These are phyloP conservation scores for Sebastes minor DNA, from an alignment of 2,797 vertebrate genomes.

Conservation along the genomic window DNA sequence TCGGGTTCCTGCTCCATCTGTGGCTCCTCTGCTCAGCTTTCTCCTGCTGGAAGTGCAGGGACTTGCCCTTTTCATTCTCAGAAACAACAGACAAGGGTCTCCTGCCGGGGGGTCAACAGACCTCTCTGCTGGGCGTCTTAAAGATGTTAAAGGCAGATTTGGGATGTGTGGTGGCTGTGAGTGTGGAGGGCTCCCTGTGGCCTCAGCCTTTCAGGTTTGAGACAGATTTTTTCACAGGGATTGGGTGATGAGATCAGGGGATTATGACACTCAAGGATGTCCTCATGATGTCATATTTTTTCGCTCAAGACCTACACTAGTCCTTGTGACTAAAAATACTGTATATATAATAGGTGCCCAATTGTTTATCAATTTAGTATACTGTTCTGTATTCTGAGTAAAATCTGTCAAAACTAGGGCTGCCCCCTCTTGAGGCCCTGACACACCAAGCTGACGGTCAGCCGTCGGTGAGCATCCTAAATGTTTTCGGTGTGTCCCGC, in stretches of 20 bases:
- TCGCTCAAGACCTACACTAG: not conserved
- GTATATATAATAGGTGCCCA: not conserved
- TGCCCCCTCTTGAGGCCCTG: no score
- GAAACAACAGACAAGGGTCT: constrained; percentile 77
- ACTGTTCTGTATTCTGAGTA: not conserved
- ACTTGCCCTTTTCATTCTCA: constrained; percentile 67
- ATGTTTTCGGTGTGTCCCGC: no score
- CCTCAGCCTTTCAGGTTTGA: constrained; percentile 7
- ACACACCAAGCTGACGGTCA: no score
- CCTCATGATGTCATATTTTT: not conserved
- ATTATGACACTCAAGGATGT: not conserved
- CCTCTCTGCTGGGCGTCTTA: constrained; percentile 62
- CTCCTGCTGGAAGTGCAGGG: constrained; percentile 36
- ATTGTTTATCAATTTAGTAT: not conserved
- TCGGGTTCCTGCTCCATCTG: constrained; percentile 49
- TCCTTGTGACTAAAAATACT: not conserved
- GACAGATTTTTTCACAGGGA: constrained; percentile 5
- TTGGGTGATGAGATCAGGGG: constrained; percentile 3
- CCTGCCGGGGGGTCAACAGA: constrained; percentile 66
- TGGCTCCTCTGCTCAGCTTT: constrained; percentile 25
- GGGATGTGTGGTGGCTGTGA: constrained; percentile 31
- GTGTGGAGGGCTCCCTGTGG: constrained; percentile 42
- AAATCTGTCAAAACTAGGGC: not conserved
- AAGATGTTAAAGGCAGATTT: constrained; percentile 59
- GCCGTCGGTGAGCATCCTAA: no score